Base-by-base conservation (phyloP, 53 echinoderm and acorn worm genomes). In the Antedon mediterranea region DNA sequence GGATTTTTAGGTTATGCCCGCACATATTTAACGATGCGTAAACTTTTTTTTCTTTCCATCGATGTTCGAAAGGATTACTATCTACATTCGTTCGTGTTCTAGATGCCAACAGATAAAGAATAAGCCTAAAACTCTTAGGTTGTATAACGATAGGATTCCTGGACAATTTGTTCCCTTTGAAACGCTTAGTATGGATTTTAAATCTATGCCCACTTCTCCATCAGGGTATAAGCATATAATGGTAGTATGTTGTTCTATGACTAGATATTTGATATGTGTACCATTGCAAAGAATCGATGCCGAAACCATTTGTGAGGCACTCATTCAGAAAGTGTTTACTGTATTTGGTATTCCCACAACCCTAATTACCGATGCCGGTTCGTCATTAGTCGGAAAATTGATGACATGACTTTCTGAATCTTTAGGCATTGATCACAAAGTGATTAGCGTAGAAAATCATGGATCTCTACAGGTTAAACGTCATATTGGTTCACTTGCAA, bases 111-210 rank as follows among this genome's bases (percentile, higher is more conserved):
- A 41, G 13, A 4, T 41, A 4, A 41, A 41, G 13, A 13, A 41
- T 13, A 41, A 41, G 13, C 13, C 41, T 4, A 41, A 41, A 4
- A 41, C 41, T 4, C 13, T n/a, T n/a, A n/a, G n/a, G n/a, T n/a
- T n/a, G n/a, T n/a, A n/a, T n/a, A n/a, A n/a, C n/a, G n/a, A n/a
- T n/a, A n/a, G n/a, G n/a, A n/a, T n/a, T n/a, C n/a, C n/a, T n/a
- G 41, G 41, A 4, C 41, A 41, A 13, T 41, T 9, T 57, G 20
- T 23, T 3, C 78, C 43, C 20, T 78, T 43, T 78, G 78, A 78
- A 27, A 42, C 70, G 0, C 57, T 78, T 78, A 78, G 79, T 71
- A 28, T 78, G 0, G 79, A 78, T 71, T 78, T 78, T 71, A 78
- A 78, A 34, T 43, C 79, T 26, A 78, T 78, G 79, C 79, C 70